Percentiles rank a stretch among this genome's conserved stretches.
Evolutionary conservation across 2,113 vertebrate genomes (phyloP).

Genomic region (Aptenodytes patagonicus): DNA sequence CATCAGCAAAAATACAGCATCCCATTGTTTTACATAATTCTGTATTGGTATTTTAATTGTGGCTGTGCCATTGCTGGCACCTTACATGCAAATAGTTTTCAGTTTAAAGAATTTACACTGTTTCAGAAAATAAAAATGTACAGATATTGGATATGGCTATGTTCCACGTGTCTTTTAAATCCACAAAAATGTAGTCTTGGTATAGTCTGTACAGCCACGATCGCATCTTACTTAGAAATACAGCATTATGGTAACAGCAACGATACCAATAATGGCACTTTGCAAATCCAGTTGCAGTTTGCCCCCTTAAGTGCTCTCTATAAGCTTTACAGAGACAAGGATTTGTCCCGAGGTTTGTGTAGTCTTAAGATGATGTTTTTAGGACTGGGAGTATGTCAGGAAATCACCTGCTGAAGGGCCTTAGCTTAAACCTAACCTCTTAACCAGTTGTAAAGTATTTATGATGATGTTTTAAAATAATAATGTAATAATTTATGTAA

Average conservation of each 20-base stretch:
- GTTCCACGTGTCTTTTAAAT: not conserved
- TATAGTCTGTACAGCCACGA: not conserved
- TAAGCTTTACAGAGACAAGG: not conserved
- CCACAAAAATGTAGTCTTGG: not conserved
- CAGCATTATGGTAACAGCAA: not conserved
- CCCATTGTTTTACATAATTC: not conserved
- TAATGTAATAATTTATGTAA: not conserved
- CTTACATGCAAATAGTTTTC: not conserved
- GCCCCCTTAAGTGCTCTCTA: accelerated
- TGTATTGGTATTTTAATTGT: not conserved
- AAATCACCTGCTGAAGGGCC: not conserved
- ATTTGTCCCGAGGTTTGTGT: not conserved
- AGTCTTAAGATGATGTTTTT: not conserved
- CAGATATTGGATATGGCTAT: not conserved
- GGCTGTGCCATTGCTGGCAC: not conserved
- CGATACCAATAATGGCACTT: accelerated
- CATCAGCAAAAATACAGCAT: not conserved
- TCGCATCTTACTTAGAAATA: not conserved
- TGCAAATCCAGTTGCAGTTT: not conserved
- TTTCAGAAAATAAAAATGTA: not conserved
- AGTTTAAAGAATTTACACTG: not conserved
- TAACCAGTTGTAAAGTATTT: not conserved
- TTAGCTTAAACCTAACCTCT: not conserved
- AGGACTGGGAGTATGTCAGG: not conserved
- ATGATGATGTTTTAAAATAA: not conserved